Evolutionary conservation across 2,797 vertebrate species (phyloP).

Genomic region (Melanotaenia maccullochi): DNA sequence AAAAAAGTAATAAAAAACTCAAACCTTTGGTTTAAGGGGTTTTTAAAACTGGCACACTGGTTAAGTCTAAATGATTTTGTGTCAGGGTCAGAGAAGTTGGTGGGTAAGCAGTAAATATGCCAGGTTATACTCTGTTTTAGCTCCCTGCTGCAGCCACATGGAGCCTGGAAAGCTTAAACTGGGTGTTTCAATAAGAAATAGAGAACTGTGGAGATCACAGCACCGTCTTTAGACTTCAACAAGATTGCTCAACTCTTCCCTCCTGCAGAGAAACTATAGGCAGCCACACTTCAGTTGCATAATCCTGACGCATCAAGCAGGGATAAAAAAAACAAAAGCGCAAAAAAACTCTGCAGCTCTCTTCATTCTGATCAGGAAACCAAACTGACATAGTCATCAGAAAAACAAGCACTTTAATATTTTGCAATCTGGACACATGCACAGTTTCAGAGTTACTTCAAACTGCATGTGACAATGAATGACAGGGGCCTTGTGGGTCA

Average conservation of each 20-base stretch:
- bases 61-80: not conserved
- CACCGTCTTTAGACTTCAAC: slow-evolving; percentile 28
- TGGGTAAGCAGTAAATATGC: slow-evolving; percentile 12
- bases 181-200: not conserved
- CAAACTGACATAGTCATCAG: slow-evolving; percentile 24
- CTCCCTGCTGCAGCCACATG: not conserved
- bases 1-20: not conserved
- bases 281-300: slow-evolving; percentile 47
- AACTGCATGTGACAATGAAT: not conserved
- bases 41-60: not conserved
- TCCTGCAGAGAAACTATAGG: slow-evolving; percentile 28
- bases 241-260: slow-evolving; percentile 54
- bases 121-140: not conserved
- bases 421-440: slow-evolving; percentile 5
- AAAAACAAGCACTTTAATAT: slow-evolving; percentile 4
- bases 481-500: not conserved
- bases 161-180: not conserved
- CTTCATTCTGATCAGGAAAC: slow-evolving; percentile 24
- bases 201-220: slow-evolving; percentile 24
- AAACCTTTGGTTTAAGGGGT: not conserved
- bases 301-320: slow-evolving; percentile 43
- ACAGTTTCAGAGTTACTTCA: not conserved
- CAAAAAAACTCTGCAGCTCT: slow-evolving; percentile 13
- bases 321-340: slow-evolving; percentile 11
- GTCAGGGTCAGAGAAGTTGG: not conserved